Conservation (phyloP, 1,140 invertebrate genomes). For the Zaprionus nigranus region DNA sequence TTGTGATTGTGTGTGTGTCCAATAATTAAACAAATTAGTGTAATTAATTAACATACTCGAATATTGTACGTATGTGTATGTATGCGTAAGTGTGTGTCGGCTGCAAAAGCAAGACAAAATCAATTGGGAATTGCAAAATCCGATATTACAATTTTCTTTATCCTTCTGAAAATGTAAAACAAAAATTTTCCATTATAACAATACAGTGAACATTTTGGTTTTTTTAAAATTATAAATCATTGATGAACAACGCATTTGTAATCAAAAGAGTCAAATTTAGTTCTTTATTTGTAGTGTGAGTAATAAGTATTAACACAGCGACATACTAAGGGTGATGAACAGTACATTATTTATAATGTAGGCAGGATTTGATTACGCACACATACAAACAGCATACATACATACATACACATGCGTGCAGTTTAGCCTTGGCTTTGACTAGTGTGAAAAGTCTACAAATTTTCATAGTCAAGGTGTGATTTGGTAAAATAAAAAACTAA, state of each 20-base stretch:
- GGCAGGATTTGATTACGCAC: neutral
- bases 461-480: conserved; percentile 4
- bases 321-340: neutral
- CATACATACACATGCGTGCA: conserved; percentile 4
- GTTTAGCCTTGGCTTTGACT: conserved; percentile 10
- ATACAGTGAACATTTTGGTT: neutral
- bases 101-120: conserved; percentile 32
- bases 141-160: conserved; percentile 9
- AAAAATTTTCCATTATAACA: neutral
- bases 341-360: conserved; percentile 2
- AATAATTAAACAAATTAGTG: conserved; percentile 25
- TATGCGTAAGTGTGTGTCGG: conserved; percentile 26
- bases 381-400: neutral
- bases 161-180: neutral
- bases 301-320: conserved; percentile 28
- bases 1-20: conserved; percentile 63
- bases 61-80: conserved; percentile 27
- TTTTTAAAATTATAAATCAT: conserved; percentile 26
- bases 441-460: neutral
- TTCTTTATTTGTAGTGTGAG: conserved; percentile 7
- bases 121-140: conserved; percentile 29
- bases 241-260: conserved; percentile 54
- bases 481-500: conserved; percentile 7
- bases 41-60: conserved; percentile 8
- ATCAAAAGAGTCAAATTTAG: conserved; percentile 16